Percentiles rank a stretch among this genome's conserved stretches.
Evolutionary conservation across 2,888 invertebrate genomes (phyloP).

Genomic region (Pandemis cinnamomeana): DNA sequence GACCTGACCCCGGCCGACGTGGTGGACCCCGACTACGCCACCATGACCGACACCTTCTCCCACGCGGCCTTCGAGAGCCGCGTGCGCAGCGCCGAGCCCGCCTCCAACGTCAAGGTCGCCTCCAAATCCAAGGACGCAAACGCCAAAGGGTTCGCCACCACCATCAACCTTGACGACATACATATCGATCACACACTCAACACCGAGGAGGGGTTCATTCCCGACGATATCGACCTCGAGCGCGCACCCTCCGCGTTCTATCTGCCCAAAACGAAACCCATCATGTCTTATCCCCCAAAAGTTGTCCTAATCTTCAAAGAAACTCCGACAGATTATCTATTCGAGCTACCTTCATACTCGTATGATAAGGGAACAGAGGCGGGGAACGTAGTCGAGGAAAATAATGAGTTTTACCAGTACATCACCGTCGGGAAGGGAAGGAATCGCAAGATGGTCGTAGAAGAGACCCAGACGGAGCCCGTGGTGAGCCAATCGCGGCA

Average conservation of each 20-base stretch:
- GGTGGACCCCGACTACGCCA: constrained; percentile 58
- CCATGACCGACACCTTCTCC: constrained; percentile 64
- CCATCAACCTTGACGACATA: constrained; percentile 81
- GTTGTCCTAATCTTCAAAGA: constrained; percentile 87
- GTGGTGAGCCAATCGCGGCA: constrained; percentile 86
- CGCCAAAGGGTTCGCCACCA: constrained; percentile 76
- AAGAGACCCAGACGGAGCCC: constrained; percentile 88
- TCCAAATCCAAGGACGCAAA: constrained; percentile 50
- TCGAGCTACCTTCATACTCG: constrained; percentile 86
- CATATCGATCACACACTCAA: constrained; percentile 78
- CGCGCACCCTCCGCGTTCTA: constrained; percentile 75
- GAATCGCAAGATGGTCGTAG: constrained; percentile 86
- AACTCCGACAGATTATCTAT: constrained; percentile 86
- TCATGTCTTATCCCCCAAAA: constrained; percentile 80
- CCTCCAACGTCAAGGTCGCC: constrained; percentile 50
- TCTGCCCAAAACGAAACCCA: constrained; percentile 63
- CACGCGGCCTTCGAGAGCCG: constrained; percentile 72
- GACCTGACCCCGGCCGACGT: constrained; percentile 73
- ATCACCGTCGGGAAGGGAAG: constrained; percentile 88
- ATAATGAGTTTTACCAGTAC: constrained; percentile 88
- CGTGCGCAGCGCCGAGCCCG: constrained; percentile 58
- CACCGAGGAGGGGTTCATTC: constrained; percentile 67
- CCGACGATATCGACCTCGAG: constrained; percentile 59
- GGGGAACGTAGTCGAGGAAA: constrained; percentile 82
- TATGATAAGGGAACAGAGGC: constrained; percentile 85